A percentile compares a stretch with the other conserved stretches of the same genome.
These are phyloP conservation scores for Oxytorus armatus DNA, from an alignment of 2,888 invertebrate genomes.

Conservation along the genomic window DNA sequence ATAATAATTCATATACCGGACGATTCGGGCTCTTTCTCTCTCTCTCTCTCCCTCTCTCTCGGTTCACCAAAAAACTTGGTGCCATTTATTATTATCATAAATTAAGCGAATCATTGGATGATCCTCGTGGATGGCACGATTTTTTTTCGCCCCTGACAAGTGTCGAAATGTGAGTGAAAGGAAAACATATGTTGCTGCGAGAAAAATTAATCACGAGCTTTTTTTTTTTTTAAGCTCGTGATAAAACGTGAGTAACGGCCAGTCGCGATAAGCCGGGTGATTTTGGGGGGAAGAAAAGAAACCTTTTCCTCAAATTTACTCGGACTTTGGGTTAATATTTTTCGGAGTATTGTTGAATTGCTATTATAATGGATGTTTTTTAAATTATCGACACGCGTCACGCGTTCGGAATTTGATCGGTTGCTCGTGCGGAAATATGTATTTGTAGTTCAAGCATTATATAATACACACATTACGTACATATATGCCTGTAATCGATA, in stretches of 20 bases:
- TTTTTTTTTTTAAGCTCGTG: slow-evolving; percentile 1
- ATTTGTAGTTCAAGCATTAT: slow-evolving; percentile 3
- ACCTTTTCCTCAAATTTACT: not conserved
- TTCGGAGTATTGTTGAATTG: not conserved
- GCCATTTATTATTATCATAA: slow-evolving; percentile 63
- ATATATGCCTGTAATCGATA: slow-evolving; percentile 28
- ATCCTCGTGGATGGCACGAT: slow-evolving; percentile 5
- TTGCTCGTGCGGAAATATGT: not conserved
- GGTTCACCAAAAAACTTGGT: too few species aligned
- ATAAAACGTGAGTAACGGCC: not conserved
- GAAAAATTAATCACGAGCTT: slow-evolving; percentile 11
- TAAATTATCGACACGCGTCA: slow-evolving; percentile 18
- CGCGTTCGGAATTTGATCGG: slow-evolving; percentile 6
- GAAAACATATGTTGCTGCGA: not conserved
- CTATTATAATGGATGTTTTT: not conserved
- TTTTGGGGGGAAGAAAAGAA: slow-evolving; percentile 3
- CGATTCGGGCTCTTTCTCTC: slow-evolving; percentile 9
- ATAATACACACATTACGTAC: not conserved
- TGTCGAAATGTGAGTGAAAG: slow-evolving; percentile 20
- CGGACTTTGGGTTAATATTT: not conserved
- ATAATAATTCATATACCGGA: not conserved
- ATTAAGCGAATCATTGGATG: slow-evolving; percentile 32
- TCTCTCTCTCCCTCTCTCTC: too few species aligned
- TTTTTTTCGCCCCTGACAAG: slow-evolving; percentile 36
- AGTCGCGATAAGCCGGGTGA: not conserved